Evolutionary conservation across 2,888 invertebrate species (phyloP), one percentile per base, ranked within the genome.

Genomic region (Syrphus vitripennis): DNA sequence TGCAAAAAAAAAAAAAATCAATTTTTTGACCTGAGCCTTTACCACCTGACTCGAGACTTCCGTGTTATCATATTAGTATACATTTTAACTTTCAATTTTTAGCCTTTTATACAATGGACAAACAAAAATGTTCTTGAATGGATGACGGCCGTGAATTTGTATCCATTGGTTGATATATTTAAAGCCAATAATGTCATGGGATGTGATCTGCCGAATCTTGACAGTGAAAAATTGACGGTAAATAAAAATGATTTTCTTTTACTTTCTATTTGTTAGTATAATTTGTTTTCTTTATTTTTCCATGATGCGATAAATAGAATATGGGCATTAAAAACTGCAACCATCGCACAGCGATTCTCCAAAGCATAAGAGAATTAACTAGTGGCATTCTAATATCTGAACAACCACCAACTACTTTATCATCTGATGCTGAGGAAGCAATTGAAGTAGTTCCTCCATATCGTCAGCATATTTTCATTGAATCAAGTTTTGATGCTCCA

Each of bases 241-340:
- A 94, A 94, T 91, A 14, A 6, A 53, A 16, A n/a, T n/a, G 14
- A 50, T n/a, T 3, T 3, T 26, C 9, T 24, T 7, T 50, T 7
- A 24, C 0, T 24, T 21, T 50, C 3, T 48, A 9, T 16, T 72
- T 50, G 16, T 69, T 67, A 5, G 9, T 19, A 53, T 57, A 45
- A 3, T 67, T 31, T 29, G 34, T 57, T 48, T 10, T 29, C n/a
- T 55, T 42, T 1, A 19, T 12, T 21, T 21, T 55, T n/a, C n/a
- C n/a, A n/a, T n/a, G n/a, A n/a, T 61, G 16, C 29, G 0, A 57
- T 42, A 19, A 37, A 40, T 50, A 96, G 96, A 94, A 94, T 90
- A 95, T 96, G 95, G 96, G 96, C 88, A 95, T 96, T 89, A 95
- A 95, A 90, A 95, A 96, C 92, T 95, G 95, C 87, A 95, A 95